Conservation (phyloP, 1,140 invertebrate species). For the Orius laevigatus region DNA sequence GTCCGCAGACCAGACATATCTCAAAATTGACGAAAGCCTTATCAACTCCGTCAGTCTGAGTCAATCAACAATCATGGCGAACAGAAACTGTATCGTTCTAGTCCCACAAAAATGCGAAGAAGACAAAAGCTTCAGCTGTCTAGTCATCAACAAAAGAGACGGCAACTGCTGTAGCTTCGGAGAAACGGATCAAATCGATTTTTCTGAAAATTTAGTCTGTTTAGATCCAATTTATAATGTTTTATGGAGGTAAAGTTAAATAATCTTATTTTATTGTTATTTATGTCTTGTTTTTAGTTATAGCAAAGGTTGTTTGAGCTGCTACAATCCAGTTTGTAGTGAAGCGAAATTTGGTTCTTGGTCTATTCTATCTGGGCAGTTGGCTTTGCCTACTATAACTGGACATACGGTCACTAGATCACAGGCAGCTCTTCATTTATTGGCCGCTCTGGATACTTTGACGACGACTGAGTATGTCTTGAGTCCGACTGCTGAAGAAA, state of each 20-base stretch:
- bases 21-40: slow-evolving; percentile 82
- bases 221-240: slow-evolving; percentile 79
- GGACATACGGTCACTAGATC: slow-evolving; percentile 57
- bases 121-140: slow-evolving; percentile 52
- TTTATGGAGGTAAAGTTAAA: slow-evolving; percentile 52
- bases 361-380: slow-evolving; percentile 54
- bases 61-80: slow-evolving; percentile 74
- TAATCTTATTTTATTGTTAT: not conserved
- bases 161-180: slow-evolving; percentile 68
- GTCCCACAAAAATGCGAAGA: slow-evolving; percentile 47
- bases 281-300: not conserved
- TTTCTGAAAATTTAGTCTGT: slow-evolving; percentile 49
- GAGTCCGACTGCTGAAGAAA: slow-evolving; percentile 14
- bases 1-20: slow-evolving; percentile 85
- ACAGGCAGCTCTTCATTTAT: slow-evolving; percentile 71
- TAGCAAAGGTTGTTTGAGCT: slow-evolving; percentile 6
- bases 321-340: slow-evolving; percentile 20
- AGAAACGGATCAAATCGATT: slow-evolving; percentile 58
- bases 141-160: slow-evolving; percentile 70
- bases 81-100: slow-evolving; percentile 60
- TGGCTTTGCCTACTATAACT: slow-evolving; percentile 58
- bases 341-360: slow-evolving; percentile 19
- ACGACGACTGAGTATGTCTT: slow-evolving; percentile 57
- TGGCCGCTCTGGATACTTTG: slow-evolving; percentile 78
- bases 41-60: slow-evolving; percentile 77